Base-by-base conservation (phyloP, 1,140 invertebrate species). In the Drosophila teissieri region DNA sequence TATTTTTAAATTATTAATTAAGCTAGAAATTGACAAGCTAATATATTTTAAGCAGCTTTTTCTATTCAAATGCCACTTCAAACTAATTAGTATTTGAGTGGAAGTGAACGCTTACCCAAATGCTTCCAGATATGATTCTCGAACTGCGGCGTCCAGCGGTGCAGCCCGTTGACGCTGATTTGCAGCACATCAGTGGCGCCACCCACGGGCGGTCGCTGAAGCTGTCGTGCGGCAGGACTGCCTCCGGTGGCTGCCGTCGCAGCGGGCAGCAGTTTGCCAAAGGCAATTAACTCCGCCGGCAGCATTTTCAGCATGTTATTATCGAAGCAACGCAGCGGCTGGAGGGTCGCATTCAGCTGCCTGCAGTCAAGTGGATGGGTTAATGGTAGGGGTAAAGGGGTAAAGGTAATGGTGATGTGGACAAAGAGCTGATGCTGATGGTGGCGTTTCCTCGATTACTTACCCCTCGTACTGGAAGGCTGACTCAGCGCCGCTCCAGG, bases 121-220 rank as follows among this genome's bases (percentile, higher is more conserved):
- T 92, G 89, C 74, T 91, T 92, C 91, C 91, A 92, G 52, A 92
- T 92, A 72, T 89, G 86, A 81, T 86, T 85, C 61, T 92, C 91
- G 56, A 92, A 92, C 69, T 92, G 84, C 49, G 89, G 77, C 31
- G 80, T 90, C 91, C 91, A 92, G 39, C 88, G 85, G 68, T 92
- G 91, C 65, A 92, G 65, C 2, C 91, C 91, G 72, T 92, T 92
- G 72, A 91, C 72, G 83, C 86, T 91, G 67, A 92, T 89, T 46
- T 78, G 75, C 24, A 92, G 77, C 31, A 91, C 62, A 74, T 92
- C 91, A 31, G 56, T 80, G 55, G 73, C 70, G 34, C 39, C 44
- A 42, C 51, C 46, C 45, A 61, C 22, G 6, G 52, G 64, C n/a
- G 74, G 70, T 37, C 56, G 85, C 53, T 78, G 73, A 60, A 88